Evolutionary conservation across 2,113 vertebrate genomes (phyloP).

Genomic region (Prionailurus viverrinus): DNA sequence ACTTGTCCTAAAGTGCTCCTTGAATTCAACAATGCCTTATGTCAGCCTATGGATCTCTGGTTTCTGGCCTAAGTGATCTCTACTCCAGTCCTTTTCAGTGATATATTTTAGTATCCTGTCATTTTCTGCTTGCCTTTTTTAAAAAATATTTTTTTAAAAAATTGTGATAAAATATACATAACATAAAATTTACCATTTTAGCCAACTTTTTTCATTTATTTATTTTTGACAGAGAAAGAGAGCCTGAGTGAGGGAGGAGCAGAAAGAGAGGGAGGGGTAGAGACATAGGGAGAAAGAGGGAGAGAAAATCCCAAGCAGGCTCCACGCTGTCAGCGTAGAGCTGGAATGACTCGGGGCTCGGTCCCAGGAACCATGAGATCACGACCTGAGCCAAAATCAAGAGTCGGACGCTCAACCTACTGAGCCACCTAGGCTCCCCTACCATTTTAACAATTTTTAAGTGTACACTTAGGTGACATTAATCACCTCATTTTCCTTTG

Average conservation of each 20-base stretch:
- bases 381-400: too few relatives aligned
- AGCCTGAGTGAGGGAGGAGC: too few relatives aligned
- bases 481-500: background rate
- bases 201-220: background rate
- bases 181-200: background rate
- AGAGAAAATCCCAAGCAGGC: too few relatives aligned
- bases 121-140: background rate
- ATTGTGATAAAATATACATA: background rate
- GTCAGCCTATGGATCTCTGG: background rate
- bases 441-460: background rate
- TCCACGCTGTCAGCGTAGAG: too few relatives aligned
- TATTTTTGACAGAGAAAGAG: too few relatives aligned
- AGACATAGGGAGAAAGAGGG: too few relatives aligned
- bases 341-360: too few relatives aligned
- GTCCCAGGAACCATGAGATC: too few relatives aligned
- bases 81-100: background rate
- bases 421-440: too few relatives aligned
- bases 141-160: background rate
- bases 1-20: background rate
- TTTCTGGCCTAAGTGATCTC: background rate
- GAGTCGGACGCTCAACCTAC: too few relatives aligned
- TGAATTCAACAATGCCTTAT: background rate
- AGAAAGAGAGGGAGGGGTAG: too few relatives aligned
- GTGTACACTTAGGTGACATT: background rate
- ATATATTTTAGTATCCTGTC: background rate